Percentiles rank a stretch among this genome's conserved stretches.
phyloP scores from a whole-genome alignment of 2,888 invertebrate genomes.

The Nephrocerus scutellatus region DNA sequence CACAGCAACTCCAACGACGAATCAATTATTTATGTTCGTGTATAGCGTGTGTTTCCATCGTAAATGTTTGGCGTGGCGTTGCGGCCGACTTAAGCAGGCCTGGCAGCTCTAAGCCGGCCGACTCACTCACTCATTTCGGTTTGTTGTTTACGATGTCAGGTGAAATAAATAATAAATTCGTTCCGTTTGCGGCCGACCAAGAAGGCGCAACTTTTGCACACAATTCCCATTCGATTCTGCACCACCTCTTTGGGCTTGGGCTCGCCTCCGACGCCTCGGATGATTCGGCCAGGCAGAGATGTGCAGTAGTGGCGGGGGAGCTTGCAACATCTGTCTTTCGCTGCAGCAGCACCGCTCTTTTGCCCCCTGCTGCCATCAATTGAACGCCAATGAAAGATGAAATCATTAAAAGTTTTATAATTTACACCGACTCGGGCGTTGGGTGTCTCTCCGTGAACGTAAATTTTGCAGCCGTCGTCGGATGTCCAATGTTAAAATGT shows the following conservation, averaged over 20 bases:
- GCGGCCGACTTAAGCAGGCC: slow-evolving; percentile 9
- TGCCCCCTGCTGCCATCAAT: slow-evolving; percentile 26
- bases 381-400: slow-evolving; percentile 40
- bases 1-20: slow-evolving; percentile 20
- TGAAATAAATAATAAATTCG: slow-evolving; percentile 49
- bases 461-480: too few relatives aligned
- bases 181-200: slow-evolving; percentile 30
- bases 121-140: too few relatives aligned
- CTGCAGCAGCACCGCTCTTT: slow-evolving; percentile 4
- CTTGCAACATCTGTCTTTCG: slow-evolving; percentile 1
- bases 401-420: slow-evolving; percentile 37
- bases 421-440: too few relatives aligned
- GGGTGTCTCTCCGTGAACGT: too few relatives aligned
- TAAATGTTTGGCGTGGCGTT: slow-evolving; percentile 21
- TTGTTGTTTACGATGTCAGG: slow-evolving; percentile 45
- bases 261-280: slow-evolving; percentile 18
- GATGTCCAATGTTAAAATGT: too few relatives aligned
- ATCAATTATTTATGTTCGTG: slow-evolving; percentile 26
- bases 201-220: slow-evolving; percentile 19
- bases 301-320: too few relatives aligned
- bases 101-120: slow-evolving; percentile 19
- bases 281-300: too few relatives aligned
- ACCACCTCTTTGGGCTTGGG: not conserved
- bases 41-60: slow-evolving; percentile 27
- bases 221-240: slow-evolving; percentile 8